Conservation (phyloP, 2,888 invertebrate genomes). For the Rhyacophila evoluta region DNA sequence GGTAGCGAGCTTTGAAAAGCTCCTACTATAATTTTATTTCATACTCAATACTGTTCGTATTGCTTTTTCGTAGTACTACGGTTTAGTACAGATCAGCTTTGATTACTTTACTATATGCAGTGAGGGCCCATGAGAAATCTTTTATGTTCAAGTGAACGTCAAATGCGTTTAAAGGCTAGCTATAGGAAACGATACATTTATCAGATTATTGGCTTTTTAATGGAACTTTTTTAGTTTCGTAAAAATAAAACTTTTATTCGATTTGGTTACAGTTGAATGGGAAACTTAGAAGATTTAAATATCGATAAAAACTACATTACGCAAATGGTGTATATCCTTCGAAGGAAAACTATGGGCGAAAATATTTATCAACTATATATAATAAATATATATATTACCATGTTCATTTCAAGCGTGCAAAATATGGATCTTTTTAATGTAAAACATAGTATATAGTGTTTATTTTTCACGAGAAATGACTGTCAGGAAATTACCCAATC, state of each 20-base stretch:
- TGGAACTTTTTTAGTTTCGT: neutral
- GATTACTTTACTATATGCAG: constrained; percentile 28
- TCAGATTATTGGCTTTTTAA: neutral
- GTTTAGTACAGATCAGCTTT: neutral
- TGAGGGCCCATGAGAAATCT: constrained; percentile 2
- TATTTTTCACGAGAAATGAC: too few species aligned
- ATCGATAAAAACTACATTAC: too few species aligned
- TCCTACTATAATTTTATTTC: constrained; percentile 20
- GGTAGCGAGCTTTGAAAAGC: neutral
- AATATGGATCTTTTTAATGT: too few species aligned
- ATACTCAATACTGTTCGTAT: constrained; percentile 27
- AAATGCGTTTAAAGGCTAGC: neutral
- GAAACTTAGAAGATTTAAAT: too few species aligned
- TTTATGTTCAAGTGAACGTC: neutral
- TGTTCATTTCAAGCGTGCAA: too few species aligned
- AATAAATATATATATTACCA: too few species aligned
- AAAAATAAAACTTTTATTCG: neutral
- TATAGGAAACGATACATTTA: neutral
- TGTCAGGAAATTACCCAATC: too few species aligned
- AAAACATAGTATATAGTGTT: too few species aligned
- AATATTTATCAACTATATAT: too few species aligned
- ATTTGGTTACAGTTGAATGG: too few species aligned
- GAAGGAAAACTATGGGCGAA: too few species aligned
- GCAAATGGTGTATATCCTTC: too few species aligned
- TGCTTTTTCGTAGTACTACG: neutral